Base-by-base conservation (phyloP, 2,888 invertebrate genomes). In the Drosophila pseudotalamancana region DNA sequence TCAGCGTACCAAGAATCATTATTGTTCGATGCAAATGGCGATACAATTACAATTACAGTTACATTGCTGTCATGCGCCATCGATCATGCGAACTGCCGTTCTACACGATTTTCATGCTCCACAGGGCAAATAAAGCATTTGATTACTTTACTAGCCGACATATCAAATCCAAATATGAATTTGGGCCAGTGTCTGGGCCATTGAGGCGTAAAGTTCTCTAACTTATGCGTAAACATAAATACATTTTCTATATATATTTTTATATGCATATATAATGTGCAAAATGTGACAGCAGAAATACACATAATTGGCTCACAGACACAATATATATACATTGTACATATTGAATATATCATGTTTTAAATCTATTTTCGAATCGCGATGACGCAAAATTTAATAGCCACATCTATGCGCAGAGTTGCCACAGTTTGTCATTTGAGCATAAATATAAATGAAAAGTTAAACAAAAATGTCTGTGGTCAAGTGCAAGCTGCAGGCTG, bases 331-430 rank as follows among this genome's bases (percentile, higher is more conserved):
- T 51, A 35, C 25, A 66, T 48, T 53, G 6, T 35, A 46, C 21
- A 48, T 66, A 54, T 50, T 19, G 12, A 56, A 42, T 40, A 50
- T 46, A 60, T 46, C 23, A 32, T 45, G 27, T 34, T 50, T 51
- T n/a, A 42, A 50, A 31, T 56, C 51, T 37, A 65, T 65, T 60
- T 76, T 53, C 45, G 45, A 63, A 62, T 62, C 42, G 34, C 45
- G 51, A 63, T 70, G 60, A 65, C 75, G 81, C 68, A 71, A 49
- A 67, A 54, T 59, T 50, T 21, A 16, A 12, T 39, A 19, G n/a
- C 25, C 45, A 12, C 14, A 11, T 3, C 25, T 29, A 14, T 6
- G 21, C 9, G 3, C 51, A 48, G 37, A 31, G 59, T 21, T 66
- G 66, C 37, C 51, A 29, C 3, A 31, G 23, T n/a, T 16, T 29